Evolutionary conservation across 2,113 vertebrate genomes (phyloP), one percentile per base, ranked within the genome.

Genomic region (Galemys pyrenaicus): DNA sequence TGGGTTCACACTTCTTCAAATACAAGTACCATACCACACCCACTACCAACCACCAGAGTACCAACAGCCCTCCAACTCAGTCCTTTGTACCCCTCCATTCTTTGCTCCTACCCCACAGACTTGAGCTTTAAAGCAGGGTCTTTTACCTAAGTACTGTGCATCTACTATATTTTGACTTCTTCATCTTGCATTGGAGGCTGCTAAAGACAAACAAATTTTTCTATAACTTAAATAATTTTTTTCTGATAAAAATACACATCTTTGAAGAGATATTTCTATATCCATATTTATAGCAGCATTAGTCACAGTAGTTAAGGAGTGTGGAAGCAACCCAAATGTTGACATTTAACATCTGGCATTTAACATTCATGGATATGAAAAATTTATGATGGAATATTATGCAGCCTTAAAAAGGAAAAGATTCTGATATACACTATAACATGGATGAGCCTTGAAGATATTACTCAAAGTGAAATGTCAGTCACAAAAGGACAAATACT

Each of bases 141-240:
- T 9, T 65, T 85, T 58, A 60, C 71, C 44, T 91, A 20, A 37
- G 44, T 68, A 20, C 32, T 88, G 22, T 51, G 16, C 22, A 46
- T 75, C 87, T 82, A 75, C 22, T 88, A 35, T 39, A 1, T 82
- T 54, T 92, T 30, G 89, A 16, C 44, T 94, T 86, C 62, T 80
- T 85, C 62, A 13, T 28, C 80, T 30, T 88, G 28, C 16, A 54
- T 70, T 67, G 16, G 65, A 82, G 60, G 67, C 26, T 94, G 26
- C 17, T 81, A 49, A 81, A 22, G 77, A 80, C 71, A 87, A 79
- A 81, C 2, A 71, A 24, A 75, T 64, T 92, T 92, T 87, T 75
- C 16, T 28, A 56, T 28, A 3, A 64, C 3, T 83, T 70, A 87
- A 92, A 62, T 82, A 64, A 20, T 32, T 58, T 56, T 77, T 54